A percentile compares a stretch with the other conserved stretches of the same genome.
Evolutionary conservation across 2,888 invertebrate species (phyloP).

Genomic region (Hirtodrosophila histrioides): DNA sequence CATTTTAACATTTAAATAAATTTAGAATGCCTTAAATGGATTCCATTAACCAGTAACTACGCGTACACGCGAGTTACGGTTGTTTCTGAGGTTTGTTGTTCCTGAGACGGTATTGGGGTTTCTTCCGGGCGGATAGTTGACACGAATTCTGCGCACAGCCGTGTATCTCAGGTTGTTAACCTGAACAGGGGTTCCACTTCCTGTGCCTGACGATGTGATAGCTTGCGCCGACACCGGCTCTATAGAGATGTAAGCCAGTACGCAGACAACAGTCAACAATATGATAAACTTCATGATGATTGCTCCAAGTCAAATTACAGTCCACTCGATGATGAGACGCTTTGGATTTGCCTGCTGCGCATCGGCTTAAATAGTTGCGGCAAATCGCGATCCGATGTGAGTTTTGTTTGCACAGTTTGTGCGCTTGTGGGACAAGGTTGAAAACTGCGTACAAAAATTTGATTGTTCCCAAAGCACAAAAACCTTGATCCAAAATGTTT

Average conservation of each 20-base stretch:
- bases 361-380: neutral
- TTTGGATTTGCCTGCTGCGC: neutral
- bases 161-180: constrained; percentile 28
- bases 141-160: constrained; percentile 22
- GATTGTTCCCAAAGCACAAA: neutral
- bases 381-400: too few species aligned
- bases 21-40: too few species aligned
- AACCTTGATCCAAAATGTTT: constrained; percentile 16
- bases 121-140: constrained; percentile 17
- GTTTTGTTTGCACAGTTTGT: neutral
- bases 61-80: neutral
- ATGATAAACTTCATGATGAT: constrained; percentile 31
- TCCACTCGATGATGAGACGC: neutral
- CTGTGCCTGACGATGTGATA: too few species aligned
- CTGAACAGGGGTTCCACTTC: too few species aligned
- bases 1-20: too few species aligned
- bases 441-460: too few species aligned
- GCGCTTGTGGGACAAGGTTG: neutral
- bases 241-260: constrained; percentile 23
- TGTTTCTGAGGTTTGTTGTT: constrained; percentile 1
- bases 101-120: neutral
- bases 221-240: constrained; percentile 1
- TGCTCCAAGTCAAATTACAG: neutral
- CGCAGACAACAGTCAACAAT: constrained; percentile 4
- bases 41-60: too few species aligned